A percentile compares a stretch with the other conserved stretches of the same genome.
phyloP scores from a whole-genome alignment of 2,113 vertebrate species.

The Paedocypris sp. region DNA sequence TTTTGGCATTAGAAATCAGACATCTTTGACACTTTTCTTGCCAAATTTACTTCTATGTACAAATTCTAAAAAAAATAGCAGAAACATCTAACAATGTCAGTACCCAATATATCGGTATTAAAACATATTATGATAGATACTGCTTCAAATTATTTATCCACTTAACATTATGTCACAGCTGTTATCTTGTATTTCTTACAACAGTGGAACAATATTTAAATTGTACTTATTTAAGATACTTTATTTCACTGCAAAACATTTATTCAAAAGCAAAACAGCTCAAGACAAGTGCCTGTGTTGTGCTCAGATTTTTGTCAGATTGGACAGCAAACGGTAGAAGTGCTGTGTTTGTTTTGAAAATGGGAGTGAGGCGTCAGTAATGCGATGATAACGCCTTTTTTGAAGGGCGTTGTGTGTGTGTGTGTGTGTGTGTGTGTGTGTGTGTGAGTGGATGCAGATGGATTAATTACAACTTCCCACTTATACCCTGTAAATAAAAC shows the following conservation, averaged over 20 bases:
- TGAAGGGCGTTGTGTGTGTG: background rate
- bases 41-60: background rate
- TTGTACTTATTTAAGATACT: no score
- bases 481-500: background rate
- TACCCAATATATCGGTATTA: no score
- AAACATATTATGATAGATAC: no score
- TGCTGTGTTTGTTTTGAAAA: constrained; percentile 15
- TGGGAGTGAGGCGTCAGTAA: constrained; percentile 6
- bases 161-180: no score
- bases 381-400: constrained; percentile 10
- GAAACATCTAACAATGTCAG: no score
- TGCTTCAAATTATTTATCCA: no score
- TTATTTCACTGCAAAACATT: no score
- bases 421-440: background rate
- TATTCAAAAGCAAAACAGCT: no score
- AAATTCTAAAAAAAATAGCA: no score
- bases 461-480: background rate
- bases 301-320: background rate
- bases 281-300: no score
- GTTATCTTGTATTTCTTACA: no score
- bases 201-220: no score
- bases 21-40: background rate
- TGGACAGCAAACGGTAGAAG: background rate
- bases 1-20: background rate
- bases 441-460: background rate